phyloP scores from a whole-genome alignment of 2,113 vertebrate genomes.

The Thamnaconus septentrionalis region DNA sequence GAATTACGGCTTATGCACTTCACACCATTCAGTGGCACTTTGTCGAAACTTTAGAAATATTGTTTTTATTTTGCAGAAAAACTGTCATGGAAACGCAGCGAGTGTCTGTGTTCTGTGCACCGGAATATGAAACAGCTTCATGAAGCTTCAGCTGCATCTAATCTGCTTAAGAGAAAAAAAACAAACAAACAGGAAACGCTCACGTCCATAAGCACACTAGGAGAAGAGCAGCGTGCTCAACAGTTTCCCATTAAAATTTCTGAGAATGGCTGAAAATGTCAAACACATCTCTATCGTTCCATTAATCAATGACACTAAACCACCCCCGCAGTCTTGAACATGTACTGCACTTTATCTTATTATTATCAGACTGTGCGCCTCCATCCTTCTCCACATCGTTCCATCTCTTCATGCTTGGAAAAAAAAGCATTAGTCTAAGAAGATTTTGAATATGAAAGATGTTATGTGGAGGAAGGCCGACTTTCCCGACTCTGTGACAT shows the following conservation, averaged over 20 bases:
- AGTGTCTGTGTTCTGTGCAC: too few species aligned
- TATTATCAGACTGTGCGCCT: not conserved
- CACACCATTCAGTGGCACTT: too few species aligned
- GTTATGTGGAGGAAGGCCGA: constrained; percentile 21
- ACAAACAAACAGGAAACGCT: constrained; percentile 2
- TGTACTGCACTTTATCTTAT: constrained; percentile 14
- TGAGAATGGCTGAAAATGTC: constrained; percentile 22
- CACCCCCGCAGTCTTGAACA: not conserved
- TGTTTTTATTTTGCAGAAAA: too few species aligned
- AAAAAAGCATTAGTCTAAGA: constrained; percentile 23
- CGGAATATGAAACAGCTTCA: constrained; percentile 1
- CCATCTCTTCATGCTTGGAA: constrained; percentile 3
- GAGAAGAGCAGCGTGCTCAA: constrained; percentile 13
- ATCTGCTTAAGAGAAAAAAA: too few species aligned
- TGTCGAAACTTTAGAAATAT: too few species aligned
- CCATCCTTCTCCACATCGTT: not conserved
- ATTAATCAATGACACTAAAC: constrained; percentile 28
- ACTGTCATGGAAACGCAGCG: too few species aligned
- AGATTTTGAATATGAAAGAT: constrained; percentile 34
- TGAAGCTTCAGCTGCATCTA: not conserved
- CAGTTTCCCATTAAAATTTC: constrained; percentile 35
- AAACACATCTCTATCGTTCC: constrained; percentile 10
- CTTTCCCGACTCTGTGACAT: not conserved
- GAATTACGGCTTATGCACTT: too few species aligned
- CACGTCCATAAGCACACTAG: not conserved